Conservation (phyloP, 2,888 invertebrate species). For the Synanthedon myopaeformis region DNA sequence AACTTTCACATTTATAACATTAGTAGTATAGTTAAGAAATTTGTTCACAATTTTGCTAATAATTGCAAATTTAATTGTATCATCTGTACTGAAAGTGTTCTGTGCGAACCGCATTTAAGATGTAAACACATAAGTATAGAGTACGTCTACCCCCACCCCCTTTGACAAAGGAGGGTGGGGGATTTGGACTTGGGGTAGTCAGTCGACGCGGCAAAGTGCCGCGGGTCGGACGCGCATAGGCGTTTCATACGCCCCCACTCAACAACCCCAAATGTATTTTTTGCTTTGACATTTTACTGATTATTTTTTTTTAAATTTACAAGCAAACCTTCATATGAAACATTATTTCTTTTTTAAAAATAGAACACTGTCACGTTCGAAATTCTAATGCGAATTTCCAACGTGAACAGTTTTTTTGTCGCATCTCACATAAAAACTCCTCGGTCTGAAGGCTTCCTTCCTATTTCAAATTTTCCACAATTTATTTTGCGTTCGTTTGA, state of each 20-base stretch:
- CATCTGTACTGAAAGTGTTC: slow-evolving; percentile 20
- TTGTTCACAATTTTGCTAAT: too few relatives aligned
- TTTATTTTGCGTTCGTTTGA: not conserved
- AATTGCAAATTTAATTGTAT: too few relatives aligned
- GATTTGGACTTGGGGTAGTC: slow-evolving; percentile 14
- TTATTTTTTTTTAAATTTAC: not conserved
- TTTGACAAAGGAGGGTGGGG: slow-evolving; percentile 23
- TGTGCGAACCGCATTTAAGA: slow-evolving; percentile 58
- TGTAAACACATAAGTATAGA: slow-evolving; percentile 64
- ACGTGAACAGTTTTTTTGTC: slow-evolving; percentile 7
- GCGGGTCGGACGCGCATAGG: slow-evolving; percentile 34
- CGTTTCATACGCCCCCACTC: slow-evolving; percentile 12
- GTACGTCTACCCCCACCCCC: slow-evolving; percentile 17
- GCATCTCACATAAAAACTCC: not conserved
- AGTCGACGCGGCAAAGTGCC: slow-evolving; percentile 54
- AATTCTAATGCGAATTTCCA: slow-evolving; percentile 7
- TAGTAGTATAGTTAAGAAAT: too few relatives aligned
- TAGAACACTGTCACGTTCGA: not conserved
- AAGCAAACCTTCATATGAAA: not conserved
- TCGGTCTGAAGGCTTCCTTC: not conserved
- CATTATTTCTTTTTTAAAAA: not conserved
- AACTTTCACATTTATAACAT: too few relatives aligned
- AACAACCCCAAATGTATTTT: slow-evolving; percentile 7
- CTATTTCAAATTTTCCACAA: not conserved
- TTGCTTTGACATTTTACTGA: not conserved